Base-by-base conservation (phyloP, 2,113 vertebrate genomes). In the Loxodonta africana region DNA sequence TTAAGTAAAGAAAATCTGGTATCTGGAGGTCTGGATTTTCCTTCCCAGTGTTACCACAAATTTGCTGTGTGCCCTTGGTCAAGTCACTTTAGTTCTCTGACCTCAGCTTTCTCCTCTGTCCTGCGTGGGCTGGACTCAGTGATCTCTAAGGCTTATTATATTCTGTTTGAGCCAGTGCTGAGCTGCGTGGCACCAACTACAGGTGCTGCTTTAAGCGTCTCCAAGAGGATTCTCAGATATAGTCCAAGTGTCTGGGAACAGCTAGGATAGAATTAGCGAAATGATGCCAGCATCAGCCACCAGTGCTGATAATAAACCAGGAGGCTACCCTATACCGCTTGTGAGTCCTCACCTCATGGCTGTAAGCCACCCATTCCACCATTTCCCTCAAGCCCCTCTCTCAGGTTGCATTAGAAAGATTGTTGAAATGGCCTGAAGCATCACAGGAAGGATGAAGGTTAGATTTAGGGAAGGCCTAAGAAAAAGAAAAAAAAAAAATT, bases 101-200 rank as follows among this genome's bases (percentile, higher is more conserved):
- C 46, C 90, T 92, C 44, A 26, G 4, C 11, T 81, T 57, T 53
- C 63, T 94, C n/a, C 83, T 88, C 80, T 57, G 10, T 83, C 71
- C n/a, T 33, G 21, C 0, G 1, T 57, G 44, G 46, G 30, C 51
- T 48, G 60, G 53, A 67, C 37, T 76, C 48, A 18, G 10, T 30
- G 26, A 41, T 63, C 44, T 78, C 28, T 25, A 33, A 41, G 71
- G 26, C 48, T 67, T 57, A 48, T 37, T 37, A 37, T 37, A 37
- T 80, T 26, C 62, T 37, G 21, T 25, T 21, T 4, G 23, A 95
- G 57, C 12, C 37, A 37, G n/a, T 33, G 10, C 48, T 82, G 41
- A 51, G 33, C 65, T 62, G 4, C 1, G 0, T 26, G 33, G 23
- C 60, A 33, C 48, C 44, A 4, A 71, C 88, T 90, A 78, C 2